Evolutionary conservation across 2,113 vertebrate species (phyloP).

Genomic region (Caranx melampygus): DNA sequence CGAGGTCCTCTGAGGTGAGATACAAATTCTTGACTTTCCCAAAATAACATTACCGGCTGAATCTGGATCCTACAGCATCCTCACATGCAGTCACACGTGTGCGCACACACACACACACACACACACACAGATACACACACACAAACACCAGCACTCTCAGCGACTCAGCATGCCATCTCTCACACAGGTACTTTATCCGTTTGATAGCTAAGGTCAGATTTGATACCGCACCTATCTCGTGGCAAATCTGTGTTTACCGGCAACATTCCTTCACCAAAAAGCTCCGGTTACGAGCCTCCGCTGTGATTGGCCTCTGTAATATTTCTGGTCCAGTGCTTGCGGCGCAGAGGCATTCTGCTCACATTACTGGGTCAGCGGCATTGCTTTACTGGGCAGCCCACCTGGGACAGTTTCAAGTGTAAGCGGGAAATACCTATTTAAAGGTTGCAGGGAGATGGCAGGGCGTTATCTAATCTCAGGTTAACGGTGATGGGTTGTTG

Average conservation of each 20-base stretch:
- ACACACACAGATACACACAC: too few species aligned
- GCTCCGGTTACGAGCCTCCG: conserved; percentile 47
- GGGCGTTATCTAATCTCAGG: conserved; percentile 13
- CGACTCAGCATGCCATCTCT: conserved; percentile 15
- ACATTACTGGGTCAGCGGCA: conserved; percentile 75
- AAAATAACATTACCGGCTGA: not conserved
- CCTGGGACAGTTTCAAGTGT: conserved; percentile 67
- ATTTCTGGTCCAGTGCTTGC: conserved; percentile 35
- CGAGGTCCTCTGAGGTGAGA: not conserved
- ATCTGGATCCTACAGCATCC: not conserved
- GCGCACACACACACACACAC: too few species aligned
- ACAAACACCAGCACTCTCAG: conserved; percentile 12
- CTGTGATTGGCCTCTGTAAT: conserved; percentile 40
- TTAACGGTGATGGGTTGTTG: not conserved
- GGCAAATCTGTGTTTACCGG: conserved; percentile 65
- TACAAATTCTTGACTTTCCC: too few species aligned
- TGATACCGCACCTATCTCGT: conserved; percentile 60
- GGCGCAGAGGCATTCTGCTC: conserved; percentile 59
- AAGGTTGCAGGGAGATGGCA: conserved; percentile 48
- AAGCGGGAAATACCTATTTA: conserved; percentile 64
- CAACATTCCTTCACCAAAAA: conserved; percentile 68
- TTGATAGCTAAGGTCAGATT: conserved; percentile 61
- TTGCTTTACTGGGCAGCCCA: conserved; percentile 67
- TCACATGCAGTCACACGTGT: not conserved
- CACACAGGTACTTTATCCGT: conserved; percentile 15